Conservation (phyloP, 2,888 invertebrate species). For the Reticulitermes lucifugus region DNA sequence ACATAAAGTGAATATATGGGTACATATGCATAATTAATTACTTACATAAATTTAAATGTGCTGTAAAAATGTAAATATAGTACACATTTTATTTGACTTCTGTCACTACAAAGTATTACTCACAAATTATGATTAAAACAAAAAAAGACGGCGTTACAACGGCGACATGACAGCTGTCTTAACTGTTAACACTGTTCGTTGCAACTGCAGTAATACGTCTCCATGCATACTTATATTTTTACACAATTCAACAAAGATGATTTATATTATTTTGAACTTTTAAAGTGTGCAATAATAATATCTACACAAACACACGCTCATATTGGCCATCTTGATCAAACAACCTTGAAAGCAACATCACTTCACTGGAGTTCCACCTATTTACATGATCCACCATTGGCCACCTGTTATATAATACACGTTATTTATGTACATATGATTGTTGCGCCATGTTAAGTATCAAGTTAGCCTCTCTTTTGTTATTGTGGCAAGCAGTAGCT, state of each 20-base stretch:
- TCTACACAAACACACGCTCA: background rate
- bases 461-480: background rate
- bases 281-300: background rate
- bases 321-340: background rate
- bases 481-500: background rate
- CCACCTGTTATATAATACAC: background rate
- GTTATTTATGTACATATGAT: background rate
- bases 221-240: background rate
- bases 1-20: too few relatives aligned
- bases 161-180: background rate
- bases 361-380: background rate
- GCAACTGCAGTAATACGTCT: background rate
- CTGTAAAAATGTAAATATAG: background rate
- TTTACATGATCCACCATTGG: conserved; percentile 5
- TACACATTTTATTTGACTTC: conserved; percentile 3
- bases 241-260: conserved; percentile 3
- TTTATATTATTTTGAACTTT: background rate
- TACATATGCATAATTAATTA: too few relatives aligned
- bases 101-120: background rate
- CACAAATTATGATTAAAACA: background rate
- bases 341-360: background rate
- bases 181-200: too few relatives aligned
- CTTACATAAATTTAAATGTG: too few relatives aligned
- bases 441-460: background rate
- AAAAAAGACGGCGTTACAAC: background rate